A percentile compares a stretch with the other conserved stretches of the same genome.
phyloP scores from a whole-genome alignment of 2,888 invertebrate genomes.

The Coremacera marginata region DNA sequence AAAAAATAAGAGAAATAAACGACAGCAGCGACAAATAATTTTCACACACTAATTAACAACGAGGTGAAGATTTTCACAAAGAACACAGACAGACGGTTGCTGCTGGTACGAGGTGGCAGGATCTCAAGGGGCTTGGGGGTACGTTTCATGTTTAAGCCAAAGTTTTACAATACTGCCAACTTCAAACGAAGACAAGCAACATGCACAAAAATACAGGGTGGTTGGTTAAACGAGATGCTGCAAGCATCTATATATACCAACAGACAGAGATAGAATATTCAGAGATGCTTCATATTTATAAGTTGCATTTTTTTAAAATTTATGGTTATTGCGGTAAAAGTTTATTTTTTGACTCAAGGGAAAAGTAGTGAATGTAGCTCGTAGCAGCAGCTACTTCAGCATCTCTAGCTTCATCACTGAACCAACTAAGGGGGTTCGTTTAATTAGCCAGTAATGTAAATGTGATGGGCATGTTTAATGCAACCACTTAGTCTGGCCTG shows the following conservation, averaged over 20 bases:
- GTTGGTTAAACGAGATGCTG: not conserved
- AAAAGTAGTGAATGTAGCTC: not conserved
- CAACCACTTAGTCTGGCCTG: not conserved
- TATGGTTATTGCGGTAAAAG: slow-evolving; percentile 42
- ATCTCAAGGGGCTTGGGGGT: no score
- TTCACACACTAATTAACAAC: slow-evolving; percentile 40
- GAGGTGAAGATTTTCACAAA: slow-evolving; percentile 28
- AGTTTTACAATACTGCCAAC: not conserved
- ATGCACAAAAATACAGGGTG: not conserved
- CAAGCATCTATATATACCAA: not conserved
- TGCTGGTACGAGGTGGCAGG: not conserved
- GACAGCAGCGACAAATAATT: slow-evolving; percentile 35
- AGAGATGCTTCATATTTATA: slow-evolving; percentile 36
- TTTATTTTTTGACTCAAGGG: slow-evolving; percentile 12
- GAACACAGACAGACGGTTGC: not conserved
- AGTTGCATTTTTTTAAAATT: slow-evolving; percentile 44
- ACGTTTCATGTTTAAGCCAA: no score
- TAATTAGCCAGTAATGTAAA: slow-evolving; percentile 17
- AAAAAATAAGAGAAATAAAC: not conserved
- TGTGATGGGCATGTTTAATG: slow-evolving; percentile 23
- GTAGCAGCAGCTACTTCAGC: not conserved
- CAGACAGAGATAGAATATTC: not conserved
- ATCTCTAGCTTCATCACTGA: not conserved
- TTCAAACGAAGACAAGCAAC: not conserved
- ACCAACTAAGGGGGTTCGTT: not conserved